Evolutionary conservation across 2,888 invertebrate species (phyloP), one percentile per base, ranked within the genome.

Genomic region (Oscheius sp.): DNA sequence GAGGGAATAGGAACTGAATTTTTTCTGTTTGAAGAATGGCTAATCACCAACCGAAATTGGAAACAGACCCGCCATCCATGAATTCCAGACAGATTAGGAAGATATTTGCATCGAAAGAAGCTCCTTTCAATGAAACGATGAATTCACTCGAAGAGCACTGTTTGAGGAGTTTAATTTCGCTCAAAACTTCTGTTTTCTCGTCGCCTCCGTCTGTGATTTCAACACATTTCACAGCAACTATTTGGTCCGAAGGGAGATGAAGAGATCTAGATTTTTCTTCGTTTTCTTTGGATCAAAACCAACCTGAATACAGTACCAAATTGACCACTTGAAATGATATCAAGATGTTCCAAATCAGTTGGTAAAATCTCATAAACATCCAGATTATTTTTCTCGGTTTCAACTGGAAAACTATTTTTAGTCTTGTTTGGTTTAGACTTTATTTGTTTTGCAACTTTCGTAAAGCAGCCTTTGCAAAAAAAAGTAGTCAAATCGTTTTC

Each of bases 241-340:
- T 29, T 17, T 53, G 42, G 29, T 66, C 66, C 3, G 66, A 27
- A 10, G 66, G 66, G 6, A 66, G 15, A 42, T 66, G 66, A 5
- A 66, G 66, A n/a, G 66, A 66, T 45, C 66, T 66, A 45, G 27
- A 50, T 6, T 12, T 2, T 20, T 31, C 12, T 29, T 25, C 1
- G 12, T 31, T 37, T 17, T 8, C 3, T n/a, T 2, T 27, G 29
- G 10, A 45, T 6, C 3, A n/a, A 2, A 25, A 39, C 55, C 25
- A 12, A 45, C 66, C 33, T 55, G 55, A 55, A 66, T 17, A 66
- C 66, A 10, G 66, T 66, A 4, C 66, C 66, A 33, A 66, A 66
- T 31, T 66, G 66, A 27, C 66, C 66, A 20, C 33, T 29, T n/a
- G 53, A 55, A 2, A 66, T 53, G 0, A 66, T 15, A 34, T 45